Conservation (phyloP, 1,140 invertebrate species). For the Panulirus ornatus region DNA sequence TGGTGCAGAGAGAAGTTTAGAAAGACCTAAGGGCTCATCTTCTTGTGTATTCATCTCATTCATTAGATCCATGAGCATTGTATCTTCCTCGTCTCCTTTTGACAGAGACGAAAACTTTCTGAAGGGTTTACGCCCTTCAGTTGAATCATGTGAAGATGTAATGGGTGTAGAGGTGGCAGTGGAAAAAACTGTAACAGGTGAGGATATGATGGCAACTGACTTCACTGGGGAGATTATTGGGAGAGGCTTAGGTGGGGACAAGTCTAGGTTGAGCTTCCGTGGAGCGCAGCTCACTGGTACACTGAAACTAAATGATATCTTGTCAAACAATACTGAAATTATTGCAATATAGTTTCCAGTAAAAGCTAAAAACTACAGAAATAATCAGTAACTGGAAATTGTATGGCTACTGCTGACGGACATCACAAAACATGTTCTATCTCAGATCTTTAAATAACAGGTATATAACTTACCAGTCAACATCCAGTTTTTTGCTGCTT, state of each 20-base stretch:
- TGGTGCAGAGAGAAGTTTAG: conserved; percentile 45
- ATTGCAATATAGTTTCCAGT: background rate
- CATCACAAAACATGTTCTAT: background rate
- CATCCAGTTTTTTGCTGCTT: conserved; percentile 76
- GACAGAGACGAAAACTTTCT: conserved; percentile 84
- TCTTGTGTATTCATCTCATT: conserved; percentile 75
- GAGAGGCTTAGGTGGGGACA: conserved; percentile 78
- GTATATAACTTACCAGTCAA: conserved; percentile 62
- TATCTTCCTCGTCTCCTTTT: conserved; percentile 77
- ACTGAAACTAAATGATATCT: conserved; percentile 78
- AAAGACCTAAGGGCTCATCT: conserved; percentile 32
- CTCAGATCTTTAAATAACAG: background rate
- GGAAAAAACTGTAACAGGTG: background rate
- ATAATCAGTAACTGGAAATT: background rate
- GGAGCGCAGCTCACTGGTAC: conserved; percentile 81
- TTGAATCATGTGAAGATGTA: background rate
- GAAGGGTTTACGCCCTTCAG: conserved; percentile 78
- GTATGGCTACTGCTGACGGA: background rate
- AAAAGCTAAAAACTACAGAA: background rate
- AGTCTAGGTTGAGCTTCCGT: conserved; percentile 77
- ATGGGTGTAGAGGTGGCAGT: background rate
- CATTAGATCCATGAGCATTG: conserved; percentile 75
- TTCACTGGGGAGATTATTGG: conserved; percentile 75
- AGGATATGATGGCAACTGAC: background rate
- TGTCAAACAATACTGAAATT: no score